Percentiles rank a stretch among this genome's conserved stretches.
Conservation (phyloP, 2,888 invertebrate species). For the Siphlonurus alternatus region DNA sequence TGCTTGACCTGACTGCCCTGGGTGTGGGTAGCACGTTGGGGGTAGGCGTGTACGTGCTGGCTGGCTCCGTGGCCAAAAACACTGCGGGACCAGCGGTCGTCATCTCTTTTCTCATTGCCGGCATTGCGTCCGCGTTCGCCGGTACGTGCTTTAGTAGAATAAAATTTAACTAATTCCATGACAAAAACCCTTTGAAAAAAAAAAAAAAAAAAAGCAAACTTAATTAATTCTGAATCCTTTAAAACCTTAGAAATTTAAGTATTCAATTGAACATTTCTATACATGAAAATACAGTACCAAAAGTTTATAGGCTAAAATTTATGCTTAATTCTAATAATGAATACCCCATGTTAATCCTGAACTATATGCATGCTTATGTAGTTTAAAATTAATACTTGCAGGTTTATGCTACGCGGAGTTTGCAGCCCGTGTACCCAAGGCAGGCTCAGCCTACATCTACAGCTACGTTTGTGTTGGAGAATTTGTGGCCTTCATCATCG, state of each 20-base stretch:
- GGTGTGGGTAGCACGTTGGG: constrained; percentile 73
- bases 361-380: no score
- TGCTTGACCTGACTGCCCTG: constrained; percentile 66
- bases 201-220: neutral
- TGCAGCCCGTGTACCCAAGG: constrained; percentile 73
- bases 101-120: constrained; percentile 75
- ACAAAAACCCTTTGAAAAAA: neutral
- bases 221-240: no score
- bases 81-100: constrained; percentile 76
- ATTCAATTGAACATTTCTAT: no score
- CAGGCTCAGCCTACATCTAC: constrained; percentile 86
- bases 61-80: constrained; percentile 64
- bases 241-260: no score
- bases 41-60: constrained; percentile 80
- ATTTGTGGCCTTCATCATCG: constrained; percentile 77
- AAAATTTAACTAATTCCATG: neutral
- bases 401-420: constrained; percentile 87
- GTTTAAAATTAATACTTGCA: no score
- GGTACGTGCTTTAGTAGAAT: constrained; percentile 34
- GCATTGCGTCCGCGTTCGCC: constrained; percentile 76
- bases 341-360: no score
- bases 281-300: no score
- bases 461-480: constrained; percentile 88
- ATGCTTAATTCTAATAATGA: no score
- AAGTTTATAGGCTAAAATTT: no score